Evolutionary conservation across 1,140 invertebrate genomes (phyloP), one percentile per base, ranked within the genome.

Genomic region (Diorhabda sublineata): DNA sequence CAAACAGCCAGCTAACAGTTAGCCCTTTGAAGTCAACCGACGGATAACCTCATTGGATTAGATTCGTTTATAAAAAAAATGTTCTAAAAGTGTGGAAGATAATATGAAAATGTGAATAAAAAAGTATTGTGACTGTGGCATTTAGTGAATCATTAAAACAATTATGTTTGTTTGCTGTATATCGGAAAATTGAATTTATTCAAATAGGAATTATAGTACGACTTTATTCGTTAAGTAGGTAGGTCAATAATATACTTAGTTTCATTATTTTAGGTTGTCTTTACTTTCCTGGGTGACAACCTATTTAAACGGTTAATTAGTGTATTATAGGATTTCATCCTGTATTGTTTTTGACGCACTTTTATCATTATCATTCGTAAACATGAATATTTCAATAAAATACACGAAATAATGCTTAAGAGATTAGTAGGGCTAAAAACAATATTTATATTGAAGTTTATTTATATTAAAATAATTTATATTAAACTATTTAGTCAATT

Each of bases 1-100:
- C 45, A 45, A 67, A 67, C 58, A 45, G 65, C 57, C 43, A 67
- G 65, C n/a, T n/a, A 62, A n/a, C 42, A 42, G 64, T 57, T 65
- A 67, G 65, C 65, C 65, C 65, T 60, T 60, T 60, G 43, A 59
- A 60, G 65, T 26, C 65, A 42, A 52, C 6, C 47, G 47, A 6
- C 47, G 47, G 47, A 52, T 8, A 52, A 52, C 47, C 47, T 52
- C 0, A 3, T n/a, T 52, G 47, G 47, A 52, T n/a, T 52, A 4
- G 6, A 52, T 8, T 52, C n/a, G 47, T 52, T 52, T 52, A n/a
- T 52, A 52, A n/a, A 52, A 52, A 52, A 52, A 52, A 52, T 6
- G 6, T 52, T 52, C n/a, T 52, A 52, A 26, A 26, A 26, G 26
- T 26, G 26, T 26, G 26, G 26, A 26, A 26, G 26, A 26, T 26